Evolutionary conservation across 2,888 invertebrate genomes (phyloP).

Genomic region (Metellina segmentata): DNA sequence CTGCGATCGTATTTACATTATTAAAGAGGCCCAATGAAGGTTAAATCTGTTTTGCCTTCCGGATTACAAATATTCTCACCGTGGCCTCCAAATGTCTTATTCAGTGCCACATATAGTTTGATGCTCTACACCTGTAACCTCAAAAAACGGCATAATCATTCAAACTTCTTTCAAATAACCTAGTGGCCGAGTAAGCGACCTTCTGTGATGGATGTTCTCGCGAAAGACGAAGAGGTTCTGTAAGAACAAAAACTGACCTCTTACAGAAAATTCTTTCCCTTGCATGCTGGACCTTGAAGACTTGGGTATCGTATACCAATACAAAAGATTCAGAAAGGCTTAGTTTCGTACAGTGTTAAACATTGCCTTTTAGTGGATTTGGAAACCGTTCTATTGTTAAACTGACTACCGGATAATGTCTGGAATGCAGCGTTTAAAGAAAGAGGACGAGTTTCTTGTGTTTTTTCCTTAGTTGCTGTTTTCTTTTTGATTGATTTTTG

Average conservation of each 20-base stretch:
- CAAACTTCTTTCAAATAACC: constrained; percentile 19
- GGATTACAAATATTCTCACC: too few species aligned
- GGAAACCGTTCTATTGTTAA: neutral
- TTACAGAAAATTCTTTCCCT: neutral
- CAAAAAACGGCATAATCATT: neutral
- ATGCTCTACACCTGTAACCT: constrained; percentile 16
- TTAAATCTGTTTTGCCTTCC: too few species aligned
- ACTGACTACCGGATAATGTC: neutral
- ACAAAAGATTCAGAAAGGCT: neutral
- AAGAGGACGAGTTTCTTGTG: constrained; percentile 23
- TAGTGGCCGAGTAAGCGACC: constrained; percentile 4
- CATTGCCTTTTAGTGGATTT: neutral
- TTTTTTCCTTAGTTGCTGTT: neutral
- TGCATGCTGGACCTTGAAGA: neutral
- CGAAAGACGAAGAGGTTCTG: neutral
- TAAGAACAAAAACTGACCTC: neutral
- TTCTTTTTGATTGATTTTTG: neutral
- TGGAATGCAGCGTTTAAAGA: constrained; percentile 20
- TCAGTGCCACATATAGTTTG: neutral
- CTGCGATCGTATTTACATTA: too few species aligned
- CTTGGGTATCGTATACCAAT: neutral
- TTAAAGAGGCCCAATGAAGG: too few species aligned
- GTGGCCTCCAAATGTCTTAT: too few species aligned
- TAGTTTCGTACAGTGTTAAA: neutral
- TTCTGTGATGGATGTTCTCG: constrained; percentile 2